phyloP scores from a whole-genome alignment of 2,888 invertebrate species.

The Clusia tigrina region DNA sequence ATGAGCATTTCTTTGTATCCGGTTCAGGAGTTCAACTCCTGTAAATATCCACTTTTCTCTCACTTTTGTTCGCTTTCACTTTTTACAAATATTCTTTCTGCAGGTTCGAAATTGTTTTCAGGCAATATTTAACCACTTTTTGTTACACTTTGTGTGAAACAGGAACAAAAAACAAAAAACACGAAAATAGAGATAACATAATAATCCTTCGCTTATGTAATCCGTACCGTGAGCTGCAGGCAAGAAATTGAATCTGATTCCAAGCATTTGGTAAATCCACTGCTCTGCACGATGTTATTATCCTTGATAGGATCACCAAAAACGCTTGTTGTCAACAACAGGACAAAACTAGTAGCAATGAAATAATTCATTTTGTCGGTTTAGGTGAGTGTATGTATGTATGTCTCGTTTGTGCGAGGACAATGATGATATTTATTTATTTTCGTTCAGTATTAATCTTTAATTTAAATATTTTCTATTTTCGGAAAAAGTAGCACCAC shows the following conservation, averaged over 20 bases:
- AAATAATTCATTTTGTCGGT: conserved; percentile 58
- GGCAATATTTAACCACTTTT: no score
- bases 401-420: conserved; percentile 3
- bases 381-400: conserved; percentile 3
- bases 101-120: conserved; percentile 10
- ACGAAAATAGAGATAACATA: no score
- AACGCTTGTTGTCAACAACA: conserved; percentile 57
- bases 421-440: no score
- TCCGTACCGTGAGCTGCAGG: conserved; percentile 69
- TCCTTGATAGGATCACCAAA: conserved; percentile 56
- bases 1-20: no score
- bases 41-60: background rate
- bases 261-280: conserved; percentile 68
- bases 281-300: conserved; percentile 44
- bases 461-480: conserved; percentile 23
- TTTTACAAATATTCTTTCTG: conserved; percentile 3
- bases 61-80: conserved; percentile 37
- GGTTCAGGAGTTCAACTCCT: no score
- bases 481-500: conserved; percentile 48
- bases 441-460: conserved; percentile 39
- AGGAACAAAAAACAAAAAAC: no score
- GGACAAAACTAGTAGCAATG: conserved; percentile 57
- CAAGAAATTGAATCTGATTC: conserved; percentile 72
- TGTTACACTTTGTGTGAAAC: no score
- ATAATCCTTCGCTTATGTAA: conserved; percentile 45